Conservation (phyloP, 2,888 invertebrate species). For the Agrenia bidenticulata region DNA sequence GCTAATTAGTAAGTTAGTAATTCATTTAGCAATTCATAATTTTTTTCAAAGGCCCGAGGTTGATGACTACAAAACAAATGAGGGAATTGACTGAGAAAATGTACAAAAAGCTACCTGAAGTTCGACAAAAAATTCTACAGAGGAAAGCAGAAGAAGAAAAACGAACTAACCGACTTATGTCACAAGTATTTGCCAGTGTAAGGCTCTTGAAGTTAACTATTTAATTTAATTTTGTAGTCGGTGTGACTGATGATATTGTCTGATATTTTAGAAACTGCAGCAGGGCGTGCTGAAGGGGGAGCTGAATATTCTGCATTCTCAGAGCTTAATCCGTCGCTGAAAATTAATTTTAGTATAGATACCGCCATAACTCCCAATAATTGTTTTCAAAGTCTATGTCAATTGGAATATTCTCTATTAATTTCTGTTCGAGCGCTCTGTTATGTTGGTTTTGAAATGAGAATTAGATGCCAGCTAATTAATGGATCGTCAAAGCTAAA, state of each 20-base stretch:
- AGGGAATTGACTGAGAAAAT: conserved; percentile 64
- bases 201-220: conserved; percentile 21
- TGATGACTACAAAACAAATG: conserved; percentile 63
- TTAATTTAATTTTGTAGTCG: background rate
- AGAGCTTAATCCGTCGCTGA: conserved; percentile 30
- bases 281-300: conserved; percentile 34
- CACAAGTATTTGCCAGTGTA: conserved; percentile 74
- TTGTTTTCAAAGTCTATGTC: too few relatives aligned
- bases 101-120: conserved; percentile 72
- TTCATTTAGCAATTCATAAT: background rate
- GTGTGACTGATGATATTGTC: background rate
- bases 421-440: too few relatives aligned
- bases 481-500: too few relatives aligned
- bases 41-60: conserved; percentile 29
- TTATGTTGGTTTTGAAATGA: too few relatives aligned
- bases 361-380: too few relatives aligned
- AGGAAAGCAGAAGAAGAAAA: conserved; percentile 63
- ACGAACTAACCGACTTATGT: conserved; percentile 72
- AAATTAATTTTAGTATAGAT: too few relatives aligned
- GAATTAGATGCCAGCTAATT: too few relatives aligned
- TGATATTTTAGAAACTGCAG: conserved; percentile 33
- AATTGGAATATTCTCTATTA: too few relatives aligned
- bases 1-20: too few relatives aligned
- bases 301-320: conserved; percentile 30
- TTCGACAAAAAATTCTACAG: conserved; percentile 65